phyloP scores from a whole-genome alignment of 1,140 invertebrate species.

The Saccostrea cuccullata region DNA sequence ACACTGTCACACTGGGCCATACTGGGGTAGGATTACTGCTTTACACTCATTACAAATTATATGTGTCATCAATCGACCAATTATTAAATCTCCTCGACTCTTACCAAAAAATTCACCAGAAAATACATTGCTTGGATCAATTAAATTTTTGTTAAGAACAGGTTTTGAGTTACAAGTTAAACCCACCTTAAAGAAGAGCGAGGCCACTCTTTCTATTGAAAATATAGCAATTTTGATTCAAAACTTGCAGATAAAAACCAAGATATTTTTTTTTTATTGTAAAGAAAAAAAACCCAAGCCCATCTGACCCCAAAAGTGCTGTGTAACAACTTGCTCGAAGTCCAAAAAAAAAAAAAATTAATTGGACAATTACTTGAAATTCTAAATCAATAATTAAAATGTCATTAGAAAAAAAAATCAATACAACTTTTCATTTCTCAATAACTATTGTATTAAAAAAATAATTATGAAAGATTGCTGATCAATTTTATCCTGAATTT shows the following conservation, averaged over 20 bases:
- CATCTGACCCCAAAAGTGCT: not conserved
- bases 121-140: not conserved
- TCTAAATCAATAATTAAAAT: conserved; percentile 22
- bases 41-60: conserved; percentile 1
- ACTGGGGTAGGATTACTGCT: not conserved
- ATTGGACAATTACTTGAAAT: not conserved
- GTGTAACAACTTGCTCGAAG: conserved; percentile 4
- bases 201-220: not conserved
- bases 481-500: not conserved
- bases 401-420: not conserved
- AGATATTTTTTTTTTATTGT: not conserved
- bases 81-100: conserved; percentile 34
- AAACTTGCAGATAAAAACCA: not conserved
- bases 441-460: not conserved
- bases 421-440: not conserved
- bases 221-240: conserved; percentile 22
- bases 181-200: not conserved
- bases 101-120: not conserved
- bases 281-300: not conserved
- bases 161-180: conserved; percentile 5
- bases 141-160: not conserved
- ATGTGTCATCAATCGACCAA: conserved; percentile 20
- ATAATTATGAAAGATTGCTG: not conserved
- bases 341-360: not conserved
- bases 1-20: not conserved